phyloP scores from a whole-genome alignment of 1,140 invertebrate species.

The Drosophila sucinea region DNA sequence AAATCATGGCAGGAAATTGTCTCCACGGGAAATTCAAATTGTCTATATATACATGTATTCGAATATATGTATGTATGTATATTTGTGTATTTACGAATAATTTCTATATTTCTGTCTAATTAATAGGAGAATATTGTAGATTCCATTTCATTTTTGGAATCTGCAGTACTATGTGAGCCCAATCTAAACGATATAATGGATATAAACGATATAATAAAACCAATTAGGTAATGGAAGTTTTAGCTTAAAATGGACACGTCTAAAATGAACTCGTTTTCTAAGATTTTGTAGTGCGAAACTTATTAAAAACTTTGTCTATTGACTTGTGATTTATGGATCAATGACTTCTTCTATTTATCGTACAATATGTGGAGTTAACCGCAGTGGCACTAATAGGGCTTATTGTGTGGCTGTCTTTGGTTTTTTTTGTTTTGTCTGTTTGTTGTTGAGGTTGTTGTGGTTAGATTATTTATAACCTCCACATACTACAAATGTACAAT shows the following conservation, averaged over 20 bases:
- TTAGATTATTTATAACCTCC: slow-evolving; percentile 52
- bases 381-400: slow-evolving; percentile 58
- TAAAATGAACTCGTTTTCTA: no score
- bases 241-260: no score
- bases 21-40: slow-evolving; percentile 57
- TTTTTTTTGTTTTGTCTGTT: not conserved
- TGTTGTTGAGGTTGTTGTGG: slow-evolving; percentile 19
- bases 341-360: not conserved
- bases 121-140: no score
- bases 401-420: not conserved
- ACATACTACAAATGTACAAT: slow-evolving; percentile 12
- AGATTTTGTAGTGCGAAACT: no score
- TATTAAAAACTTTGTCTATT: not conserved
- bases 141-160: no score
- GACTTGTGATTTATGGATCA: not conserved
- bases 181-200: no score
- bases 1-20: slow-evolving; percentile 70
- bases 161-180: no score
- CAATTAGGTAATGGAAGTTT: no score
- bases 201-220: no score
- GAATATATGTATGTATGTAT: not conserved
- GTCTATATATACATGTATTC: not conserved
- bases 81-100: not conserved
- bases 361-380: slow-evolving; percentile 8
- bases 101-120: no score